phyloP scores from a whole-genome alignment of 2,797 vertebrate genomes.

The Erpetoichthys calabaricus region DNA sequence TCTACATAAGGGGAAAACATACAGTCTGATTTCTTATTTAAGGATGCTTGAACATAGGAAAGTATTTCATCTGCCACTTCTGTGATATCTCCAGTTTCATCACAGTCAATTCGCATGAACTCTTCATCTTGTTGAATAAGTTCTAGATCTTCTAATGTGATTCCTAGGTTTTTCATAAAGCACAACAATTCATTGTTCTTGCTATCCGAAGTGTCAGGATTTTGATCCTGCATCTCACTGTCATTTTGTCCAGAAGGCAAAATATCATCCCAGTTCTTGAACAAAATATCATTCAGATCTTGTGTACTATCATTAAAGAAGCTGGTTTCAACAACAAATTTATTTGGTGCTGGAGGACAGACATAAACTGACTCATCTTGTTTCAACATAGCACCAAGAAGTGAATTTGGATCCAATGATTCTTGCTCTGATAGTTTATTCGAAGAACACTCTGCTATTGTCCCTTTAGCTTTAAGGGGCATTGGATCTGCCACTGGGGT shows the following conservation, averaged over 20 bases:
- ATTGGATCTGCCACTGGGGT: slow-evolving; percentile 33
- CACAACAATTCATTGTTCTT: slow-evolving; percentile 50
- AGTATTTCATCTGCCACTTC: slow-evolving; percentile 58
- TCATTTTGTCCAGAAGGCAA: slow-evolving; percentile 30
- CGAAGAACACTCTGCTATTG: slow-evolving; percentile 18
- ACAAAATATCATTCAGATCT: slow-evolving; percentile 18
- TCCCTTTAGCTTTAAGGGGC: slow-evolving; percentile 27
- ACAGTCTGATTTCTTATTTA: slow-evolving; percentile 42
- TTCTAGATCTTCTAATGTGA: slow-evolving; percentile 51
- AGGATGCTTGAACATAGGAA: slow-evolving; percentile 54
- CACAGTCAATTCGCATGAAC: slow-evolving; percentile 45
- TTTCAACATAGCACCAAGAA: slow-evolving; percentile 44
- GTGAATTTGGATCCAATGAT: slow-evolving; percentile 41
- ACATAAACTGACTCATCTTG: slow-evolving; percentile 58
- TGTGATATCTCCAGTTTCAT: slow-evolving; percentile 39
- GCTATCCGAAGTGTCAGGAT: slow-evolving; percentile 33
- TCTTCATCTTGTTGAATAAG: slow-evolving; percentile 50
- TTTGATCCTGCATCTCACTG: slow-evolving; percentile 38
- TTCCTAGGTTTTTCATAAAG: slow-evolving; percentile 58
- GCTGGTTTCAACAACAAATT: slow-evolving; percentile 30
- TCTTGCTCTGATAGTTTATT: slow-evolving; percentile 24
- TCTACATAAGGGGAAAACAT: slow-evolving; percentile 32
- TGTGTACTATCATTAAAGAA: slow-evolving; percentile 24
- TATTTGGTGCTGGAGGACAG: slow-evolving; percentile 40
- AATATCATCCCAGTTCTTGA: slow-evolving; percentile 32